A percentile compares a stretch with the other conserved stretches of the same genome.
Conservation (phyloP, 2,797 vertebrate species). For the Syngnathus rostellatus region DNA sequence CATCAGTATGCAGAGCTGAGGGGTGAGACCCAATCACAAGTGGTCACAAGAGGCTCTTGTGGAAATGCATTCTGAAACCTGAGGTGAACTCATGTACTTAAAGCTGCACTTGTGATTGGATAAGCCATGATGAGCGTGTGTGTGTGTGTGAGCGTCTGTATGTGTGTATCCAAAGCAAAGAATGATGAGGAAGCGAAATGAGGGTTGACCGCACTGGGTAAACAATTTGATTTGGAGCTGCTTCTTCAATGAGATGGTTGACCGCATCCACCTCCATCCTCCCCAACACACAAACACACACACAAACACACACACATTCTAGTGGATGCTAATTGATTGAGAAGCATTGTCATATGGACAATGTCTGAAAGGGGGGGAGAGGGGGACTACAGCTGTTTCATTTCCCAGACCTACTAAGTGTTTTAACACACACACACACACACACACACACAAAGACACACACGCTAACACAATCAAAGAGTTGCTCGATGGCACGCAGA, state of each 20-base stretch:
- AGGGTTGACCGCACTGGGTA: conserved; percentile 32
- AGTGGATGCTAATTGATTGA: conserved; percentile 71
- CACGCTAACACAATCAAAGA: conserved; percentile 8
- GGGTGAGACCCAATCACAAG: conserved; percentile 6
- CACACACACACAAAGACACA: conserved; percentile 20
- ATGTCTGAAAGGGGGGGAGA: conserved; percentile 38
- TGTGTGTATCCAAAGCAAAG: conserved; percentile 11
- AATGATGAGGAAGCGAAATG: conserved; percentile 54
- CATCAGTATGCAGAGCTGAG: conserved; percentile 20
- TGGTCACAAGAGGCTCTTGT: conserved; percentile 3
- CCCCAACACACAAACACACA: conserved; percentile 9
- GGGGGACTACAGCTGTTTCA: conserved; percentile 63
- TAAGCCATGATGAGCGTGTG: conserved; percentile 4
- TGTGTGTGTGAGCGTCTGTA: conserved; percentile 14
- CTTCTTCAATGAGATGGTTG: conserved; percentile 52
- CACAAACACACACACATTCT: conserved; percentile 36
- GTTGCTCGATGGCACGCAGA: conserved; percentile 25
- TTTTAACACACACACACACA: conserved; percentile 25
- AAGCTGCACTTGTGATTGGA: conserved; percentile 5
- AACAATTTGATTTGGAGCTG: conserved; percentile 63
- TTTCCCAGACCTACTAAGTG: conserved; percentile 60
- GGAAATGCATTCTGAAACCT: conserved; percentile 7
- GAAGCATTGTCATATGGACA: conserved; percentile 56
- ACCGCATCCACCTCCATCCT: conserved; percentile 36
- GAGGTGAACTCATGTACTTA: conserved; percentile 7